phyloP scores from a whole-genome alignment of 2,113 vertebrate genomes.

The Sisor rabdophorus region DNA sequence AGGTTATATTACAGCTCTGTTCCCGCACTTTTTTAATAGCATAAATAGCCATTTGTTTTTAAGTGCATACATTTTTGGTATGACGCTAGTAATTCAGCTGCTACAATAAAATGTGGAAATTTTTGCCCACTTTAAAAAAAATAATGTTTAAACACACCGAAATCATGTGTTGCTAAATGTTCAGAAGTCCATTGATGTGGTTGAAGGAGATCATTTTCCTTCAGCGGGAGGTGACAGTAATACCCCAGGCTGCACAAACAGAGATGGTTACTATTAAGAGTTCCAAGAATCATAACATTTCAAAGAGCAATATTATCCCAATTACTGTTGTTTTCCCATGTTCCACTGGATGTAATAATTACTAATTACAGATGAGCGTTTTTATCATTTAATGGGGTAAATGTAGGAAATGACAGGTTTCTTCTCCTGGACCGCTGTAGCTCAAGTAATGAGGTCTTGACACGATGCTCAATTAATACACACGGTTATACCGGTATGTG shows the following conservation, averaged over 20 bases:
- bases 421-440: slow-evolving; percentile 40
- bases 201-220: slow-evolving; percentile 30
- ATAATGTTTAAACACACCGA: slow-evolving; percentile 42
- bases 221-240: slow-evolving; percentile 36
- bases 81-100: slow-evolving; percentile 32
- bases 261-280: slow-evolving; percentile 37
- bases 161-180: slow-evolving; percentile 3
- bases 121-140: slow-evolving; percentile 29
- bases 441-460: slow-evolving; percentile 52
- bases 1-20: slow-evolving; percentile 57
- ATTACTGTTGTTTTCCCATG: slow-evolving; percentile 35
- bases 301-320: slow-evolving; percentile 30
- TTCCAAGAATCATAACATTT: slow-evolving; percentile 39
- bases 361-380: slow-evolving; percentile 30
- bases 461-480: slow-evolving; percentile 54
- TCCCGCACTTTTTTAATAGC: slow-evolving; percentile 48
- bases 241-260: slow-evolving; percentile 34
- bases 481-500: slow-evolving; percentile 58
- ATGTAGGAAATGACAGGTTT: slow-evolving; percentile 44
- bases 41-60: slow-evolving; percentile 42
- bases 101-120: slow-evolving; percentile 42
- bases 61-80: slow-evolving; percentile 23
- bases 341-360: slow-evolving; percentile 41
- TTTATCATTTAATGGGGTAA: slow-evolving; percentile 44
- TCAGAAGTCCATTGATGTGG: slow-evolving; percentile 34